Base-by-base conservation (phyloP, 2,113 vertebrate genomes). In the Dunckerocampus dactyliophorus region DNA sequence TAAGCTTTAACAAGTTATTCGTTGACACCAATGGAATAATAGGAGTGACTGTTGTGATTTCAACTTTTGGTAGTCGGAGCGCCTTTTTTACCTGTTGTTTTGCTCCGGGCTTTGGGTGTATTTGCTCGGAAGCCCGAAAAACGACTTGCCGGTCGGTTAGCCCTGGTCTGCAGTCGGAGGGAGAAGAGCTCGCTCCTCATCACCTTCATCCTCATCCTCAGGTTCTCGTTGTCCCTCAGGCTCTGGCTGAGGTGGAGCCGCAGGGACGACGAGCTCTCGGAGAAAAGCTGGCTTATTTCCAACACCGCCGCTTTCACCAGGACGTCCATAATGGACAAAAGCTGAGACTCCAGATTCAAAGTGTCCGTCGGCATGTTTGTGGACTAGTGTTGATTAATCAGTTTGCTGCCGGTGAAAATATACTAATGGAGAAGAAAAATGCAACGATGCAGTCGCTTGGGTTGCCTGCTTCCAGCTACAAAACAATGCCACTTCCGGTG, bases 321-420 rank as follows among this genome's bases (percentile, higher is more conserved):
- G 62, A 86, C 84, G 72, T 86, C 86, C 86, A 89, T 90, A 2
- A 89, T 82, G 64, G 87, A 88, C 67, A 83, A 2, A 20, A 89
- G 86, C 71, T 90, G 87, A 0, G 83, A 72, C 80, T 88, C 87
- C 54, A 89, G 52, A 22, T 73, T 75, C 49, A 77, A 14, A 34
- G 48, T 57, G 17, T 67, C 60, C 47, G 73, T 39, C 12, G 77
- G 48, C 84, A 88, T 69, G 64, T 68, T 68, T 28, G 66, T 15
- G 0, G 76, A 73, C 83, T 43, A 14, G 13, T 1, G 39, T 2
- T 1, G 13, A 82, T 69, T 80, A 61, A 17, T 37, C 47, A 55
- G 2, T 1, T 55, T 53, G 28, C 43, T 12, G 34, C 20, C 0
- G 28, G 59, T 12, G 55, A 53, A 7, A 14, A 43, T n/a, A 55